Evolutionary conservation across 2,113 vertebrate species (phyloP), one percentile per base, ranked within the genome.

Genomic region (Mystacornis crossleyi): DNA sequence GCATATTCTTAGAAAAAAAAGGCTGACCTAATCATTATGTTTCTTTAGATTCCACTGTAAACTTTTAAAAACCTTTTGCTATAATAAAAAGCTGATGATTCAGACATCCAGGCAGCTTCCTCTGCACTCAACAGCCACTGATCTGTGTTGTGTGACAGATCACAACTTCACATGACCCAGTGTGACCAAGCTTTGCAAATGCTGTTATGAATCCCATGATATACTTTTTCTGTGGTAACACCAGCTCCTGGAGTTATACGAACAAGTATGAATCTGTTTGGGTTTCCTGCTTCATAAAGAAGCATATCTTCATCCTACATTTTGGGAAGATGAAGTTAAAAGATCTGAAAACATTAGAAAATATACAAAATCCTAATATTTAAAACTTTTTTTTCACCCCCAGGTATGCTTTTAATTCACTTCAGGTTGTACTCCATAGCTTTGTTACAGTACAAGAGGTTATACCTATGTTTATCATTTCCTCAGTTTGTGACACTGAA

Each of bases 351-450:
- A 47, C 1, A 34, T 29, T 36, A 60, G n/a, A 86, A 87, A 92
- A 81, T 3, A 45, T 10, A 33, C 3, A 40, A 62, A 16, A 47
- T 64, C 12, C 4, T 42, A 42, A 40, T 38, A 57, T 26, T 84
- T 57, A 72, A 80, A 80, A 36, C 0, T 0, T 8, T 26, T 14
- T n/a, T 47, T 16, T 2, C 1, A 6, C 3, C 7, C 2, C 8
- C 7, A 40, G 3, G 1, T 45, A 13, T 70, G 31, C 7, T 73
- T 40, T 48, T 5, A 18, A 60, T 80, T 88, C 1, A 1, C 18
- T 69, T 70, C 24, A 18, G 50, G 8, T 79, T 93, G 4, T 77
- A 42, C 29, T 58, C 29, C 26, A 33, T 12, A 53, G 14, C 6
- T 73, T 73, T 66, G 31, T 36, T 54, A 42, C 26, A 80, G 21